Conservation (phyloP, 2,113 vertebrate species). For the Passerina amoena region DNA sequence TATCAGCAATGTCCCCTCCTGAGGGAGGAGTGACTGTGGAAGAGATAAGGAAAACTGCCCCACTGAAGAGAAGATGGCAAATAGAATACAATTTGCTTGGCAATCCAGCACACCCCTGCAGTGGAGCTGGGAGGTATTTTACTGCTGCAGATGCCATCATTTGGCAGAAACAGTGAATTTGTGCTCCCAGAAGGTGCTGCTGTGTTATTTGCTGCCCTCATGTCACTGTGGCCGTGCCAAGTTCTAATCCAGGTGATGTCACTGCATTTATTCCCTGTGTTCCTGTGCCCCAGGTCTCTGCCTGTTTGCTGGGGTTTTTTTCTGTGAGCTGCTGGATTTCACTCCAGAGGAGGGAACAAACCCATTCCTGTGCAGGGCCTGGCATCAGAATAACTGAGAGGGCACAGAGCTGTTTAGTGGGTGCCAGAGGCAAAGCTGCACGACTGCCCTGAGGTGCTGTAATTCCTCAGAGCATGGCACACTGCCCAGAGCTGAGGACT, state of each 20-base stretch:
- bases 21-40: too few species aligned
- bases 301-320: not conserved
- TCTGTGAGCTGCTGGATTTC: not conserved
- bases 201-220: not conserved
- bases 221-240: not conserved
- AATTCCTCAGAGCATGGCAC: constrained; percentile 1
- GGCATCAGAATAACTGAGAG: not conserved
- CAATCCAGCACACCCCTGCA: not conserved
- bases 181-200: not conserved
- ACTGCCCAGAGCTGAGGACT: not conserved
- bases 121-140: not conserved
- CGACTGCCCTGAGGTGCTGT: constrained; percentile 2
- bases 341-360: not conserved
- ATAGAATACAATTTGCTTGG: too few species aligned
- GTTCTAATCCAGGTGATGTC: not conserved
- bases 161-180: not conserved
- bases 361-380: not conserved
- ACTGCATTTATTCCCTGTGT: not conserved
- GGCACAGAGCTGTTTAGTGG: not conserved
- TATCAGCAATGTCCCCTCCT: too few species aligned
- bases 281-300: not conserved
- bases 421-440: constrained; percentile 35
- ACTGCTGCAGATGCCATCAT: not conserved
- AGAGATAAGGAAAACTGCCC: too few species aligned
- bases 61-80: too few species aligned